These are phyloP conservation scores for Myotis lucifugus DNA, from an alignment of 2,113 vertebrate species.

Conservation along the genomic window DNA sequence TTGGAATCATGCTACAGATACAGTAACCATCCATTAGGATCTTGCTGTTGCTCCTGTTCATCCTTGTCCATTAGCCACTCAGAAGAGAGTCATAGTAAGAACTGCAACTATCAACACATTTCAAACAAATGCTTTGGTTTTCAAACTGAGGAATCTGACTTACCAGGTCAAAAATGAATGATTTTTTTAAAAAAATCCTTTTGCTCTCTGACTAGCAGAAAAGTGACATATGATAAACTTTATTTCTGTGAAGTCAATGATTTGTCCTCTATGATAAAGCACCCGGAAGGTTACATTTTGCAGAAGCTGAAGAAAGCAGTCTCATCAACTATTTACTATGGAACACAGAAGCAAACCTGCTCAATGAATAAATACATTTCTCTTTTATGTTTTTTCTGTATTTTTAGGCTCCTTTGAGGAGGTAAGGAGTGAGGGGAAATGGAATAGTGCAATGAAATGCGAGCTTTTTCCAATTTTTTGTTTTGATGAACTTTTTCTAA, in stretches of 20 bases:
- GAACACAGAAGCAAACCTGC: rapidly evolving
- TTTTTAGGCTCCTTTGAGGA: neutral
- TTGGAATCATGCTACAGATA: too few relatives aligned
- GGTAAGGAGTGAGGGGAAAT: neutral
- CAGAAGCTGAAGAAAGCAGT: neutral
- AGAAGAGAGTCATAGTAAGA: neutral
- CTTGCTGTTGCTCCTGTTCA: neutral
- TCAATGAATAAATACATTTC: neutral
- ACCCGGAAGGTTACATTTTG: neutral
- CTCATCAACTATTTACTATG: neutral
- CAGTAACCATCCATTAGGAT: rapidly evolving
- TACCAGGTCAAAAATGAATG: neutral
- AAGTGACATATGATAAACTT: neutral
- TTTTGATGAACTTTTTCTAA: constrained; percentile 9
- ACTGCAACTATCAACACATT: neutral
- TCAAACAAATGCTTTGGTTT: neutral
- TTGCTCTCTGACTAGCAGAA: neutral
- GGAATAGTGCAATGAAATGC: neutral
- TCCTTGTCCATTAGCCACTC: neutral
- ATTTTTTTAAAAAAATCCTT: neutral
- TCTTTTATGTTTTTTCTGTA: neutral
- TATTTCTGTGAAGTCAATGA: neutral
- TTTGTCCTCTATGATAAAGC: neutral
- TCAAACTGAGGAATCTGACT: neutral
- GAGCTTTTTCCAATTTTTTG: neutral